Evolutionary conservation across 2,797 vertebrate species (phyloP).

Genomic region (Borostomias antarcticus): DNA sequence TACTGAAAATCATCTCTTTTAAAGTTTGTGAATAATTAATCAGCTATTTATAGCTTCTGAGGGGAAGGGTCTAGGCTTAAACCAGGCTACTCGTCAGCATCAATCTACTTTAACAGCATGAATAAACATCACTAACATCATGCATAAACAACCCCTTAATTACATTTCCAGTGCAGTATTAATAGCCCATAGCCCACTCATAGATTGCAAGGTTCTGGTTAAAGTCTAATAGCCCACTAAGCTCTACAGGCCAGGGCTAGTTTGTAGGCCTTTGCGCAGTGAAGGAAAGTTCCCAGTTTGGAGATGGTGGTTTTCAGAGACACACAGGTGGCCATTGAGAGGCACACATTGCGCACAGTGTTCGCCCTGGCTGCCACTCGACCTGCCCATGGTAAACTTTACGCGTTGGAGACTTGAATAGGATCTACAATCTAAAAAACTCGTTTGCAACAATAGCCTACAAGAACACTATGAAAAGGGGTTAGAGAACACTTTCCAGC

Average conservation of each 20-base stretch:
- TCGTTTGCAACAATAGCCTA: too few species aligned
- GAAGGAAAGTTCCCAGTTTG: constrained; percentile 41
- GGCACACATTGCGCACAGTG: constrained; percentile 64
- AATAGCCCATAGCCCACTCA: too few species aligned
- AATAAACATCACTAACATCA: background rate
- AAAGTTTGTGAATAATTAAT: too few species aligned
- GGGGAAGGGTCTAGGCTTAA: too few species aligned
- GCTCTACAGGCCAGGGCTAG: background rate
- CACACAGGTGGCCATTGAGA: constrained; percentile 70
- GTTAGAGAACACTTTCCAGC: too few species aligned
- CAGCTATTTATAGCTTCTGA: too few species aligned
- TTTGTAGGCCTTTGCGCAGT: background rate
- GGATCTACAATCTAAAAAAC: too few species aligned
- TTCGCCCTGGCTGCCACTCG: constrained; percentile 27
- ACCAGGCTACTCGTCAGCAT: too few species aligned
- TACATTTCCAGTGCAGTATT: background rate
- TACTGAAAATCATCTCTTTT: too few species aligned
- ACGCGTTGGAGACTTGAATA: background rate
- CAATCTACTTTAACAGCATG: background rate
- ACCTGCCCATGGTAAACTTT: background rate
- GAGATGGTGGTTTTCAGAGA: constrained; percentile 27
- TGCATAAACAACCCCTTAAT: background rate
- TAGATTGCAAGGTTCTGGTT: background rate
- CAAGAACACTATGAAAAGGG: too few species aligned
- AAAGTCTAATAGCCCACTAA: background rate